Base-by-base conservation (phyloP, 2,113 vertebrate species). In the Helogale parvula region DNA sequence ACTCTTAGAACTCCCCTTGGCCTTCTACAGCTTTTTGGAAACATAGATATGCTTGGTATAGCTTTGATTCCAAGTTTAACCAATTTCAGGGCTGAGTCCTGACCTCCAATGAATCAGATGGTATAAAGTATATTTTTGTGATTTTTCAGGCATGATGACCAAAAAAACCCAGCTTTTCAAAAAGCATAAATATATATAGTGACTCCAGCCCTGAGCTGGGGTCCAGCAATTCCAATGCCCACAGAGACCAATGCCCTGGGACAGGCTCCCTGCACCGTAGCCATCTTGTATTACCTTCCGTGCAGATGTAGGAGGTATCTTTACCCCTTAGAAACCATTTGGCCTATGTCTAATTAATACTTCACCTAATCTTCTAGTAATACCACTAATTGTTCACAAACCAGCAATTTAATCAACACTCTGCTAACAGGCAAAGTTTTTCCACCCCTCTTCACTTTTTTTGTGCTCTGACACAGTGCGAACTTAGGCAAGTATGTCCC, bases 351-450 rank as follows among this genome's bases (percentile, higher is more conserved):
- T 99, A 99, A 99, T 98, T 98, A 98, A 98, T 98, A 98, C 97
- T 98, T 98, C 96, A 98, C 97, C 97, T 98, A 98, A 98, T 98
- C 96, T 98, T 98, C 93, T 94, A 96, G 74, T 97, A 98, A 98
- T 98, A 88, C 71, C 84, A 94, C 88, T 98, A 99, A 98, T 99
- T 99, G 98, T 94, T 98, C 95, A 72, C 96, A 98, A 98, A 98
- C 97, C 77, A 29, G 89, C 9, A 31, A 98, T 99, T 98, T 98
- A 98, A 98, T 99, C 98, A 98, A 98, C 98, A 93, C 91, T 98
- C 79, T 13, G 3, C 80, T 98, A 98, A 98, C 93, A 98, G 98
- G 96, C 5, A 0, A 98, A 95, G 92, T 96, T 98, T 98, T 98
- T 88, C 29, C 68, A 94, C 79, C 68, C 94, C 79, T 96, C 69